Evolutionary conservation across 2,888 invertebrate genomes (phyloP).

Genomic region (Orthosia incerta): DNA sequence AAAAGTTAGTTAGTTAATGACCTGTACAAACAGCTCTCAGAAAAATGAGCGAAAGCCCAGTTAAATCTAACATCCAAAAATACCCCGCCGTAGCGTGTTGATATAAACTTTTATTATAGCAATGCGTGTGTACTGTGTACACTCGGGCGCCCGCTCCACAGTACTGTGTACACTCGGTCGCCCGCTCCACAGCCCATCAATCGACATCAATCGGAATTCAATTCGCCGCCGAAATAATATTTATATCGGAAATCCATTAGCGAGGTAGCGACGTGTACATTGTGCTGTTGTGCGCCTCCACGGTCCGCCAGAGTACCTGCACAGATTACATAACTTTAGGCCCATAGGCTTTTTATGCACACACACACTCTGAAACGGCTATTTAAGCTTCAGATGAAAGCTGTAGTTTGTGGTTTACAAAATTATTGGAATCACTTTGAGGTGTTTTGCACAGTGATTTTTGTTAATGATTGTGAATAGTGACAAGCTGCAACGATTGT

Average conservation of each 20-base stretch:
- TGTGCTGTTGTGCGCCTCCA: slow-evolving; percentile 27
- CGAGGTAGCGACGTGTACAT: slow-evolving; percentile 36
- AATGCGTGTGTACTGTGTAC: slow-evolving; percentile 4
- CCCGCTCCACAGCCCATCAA: slow-evolving; percentile 46
- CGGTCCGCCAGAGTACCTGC: slow-evolving; percentile 17
- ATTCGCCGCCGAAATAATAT: slow-evolving; percentile 65
- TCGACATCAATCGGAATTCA: slow-evolving; percentile 62
- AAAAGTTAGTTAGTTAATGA: no score
- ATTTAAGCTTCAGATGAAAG: neutral
- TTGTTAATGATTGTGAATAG: neutral
- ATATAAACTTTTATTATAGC: slow-evolving; percentile 14
- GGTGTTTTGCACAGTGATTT: neutral
- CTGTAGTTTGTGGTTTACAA: no score
- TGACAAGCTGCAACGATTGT: neutral
- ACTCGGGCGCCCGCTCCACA: slow-evolving; percentile 22
- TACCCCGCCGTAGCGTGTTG: neutral
- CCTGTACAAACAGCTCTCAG: neutral
- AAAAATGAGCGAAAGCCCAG: neutral
- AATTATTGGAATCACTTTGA: neutral
- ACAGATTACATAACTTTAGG: slow-evolving; percentile 18
- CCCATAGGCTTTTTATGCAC: neutral
- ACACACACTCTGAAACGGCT: neutral
- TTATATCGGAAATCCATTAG: slow-evolving; percentile 70
- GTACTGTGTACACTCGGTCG: slow-evolving; percentile 17
- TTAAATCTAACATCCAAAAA: slow-evolving; percentile 15